phyloP scores from a whole-genome alignment of 2,888 invertebrate species.

The Lasioglossum zephyrum region DNA sequence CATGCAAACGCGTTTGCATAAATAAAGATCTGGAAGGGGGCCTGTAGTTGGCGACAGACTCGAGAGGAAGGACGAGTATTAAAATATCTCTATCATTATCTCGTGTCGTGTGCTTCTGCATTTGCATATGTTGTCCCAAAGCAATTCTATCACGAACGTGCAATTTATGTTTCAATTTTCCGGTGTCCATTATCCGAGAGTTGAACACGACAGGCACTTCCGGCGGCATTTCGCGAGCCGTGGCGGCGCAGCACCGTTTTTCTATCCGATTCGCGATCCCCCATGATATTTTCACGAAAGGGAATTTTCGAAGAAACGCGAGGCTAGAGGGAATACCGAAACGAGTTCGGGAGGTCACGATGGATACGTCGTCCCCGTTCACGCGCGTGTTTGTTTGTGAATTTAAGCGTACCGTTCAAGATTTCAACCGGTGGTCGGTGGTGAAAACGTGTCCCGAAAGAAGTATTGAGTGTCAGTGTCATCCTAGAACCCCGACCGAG shows the following conservation, averaged over 20 bases:
- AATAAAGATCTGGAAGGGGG: neutral
- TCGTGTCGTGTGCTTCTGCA: neutral
- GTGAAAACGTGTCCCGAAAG: neutral
- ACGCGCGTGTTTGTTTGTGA: conserved; percentile 37
- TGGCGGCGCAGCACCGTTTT: neutral
- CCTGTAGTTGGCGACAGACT: neutral
- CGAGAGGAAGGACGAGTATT: neutral
- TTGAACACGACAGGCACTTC: neutral
- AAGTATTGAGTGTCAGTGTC: conserved; percentile 49
- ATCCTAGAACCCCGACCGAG: conserved; percentile 44
- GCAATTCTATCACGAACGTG: neutral
- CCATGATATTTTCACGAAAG: conserved; percentile 46
- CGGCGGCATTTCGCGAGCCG: neutral
- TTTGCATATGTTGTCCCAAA: neutral
- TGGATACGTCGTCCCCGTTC: neutral
- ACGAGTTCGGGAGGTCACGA: conserved; percentile 21
- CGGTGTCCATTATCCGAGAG: neutral
- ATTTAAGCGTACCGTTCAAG: conserved; percentile 31
- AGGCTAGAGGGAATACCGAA: conserved; percentile 44
- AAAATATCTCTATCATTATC: neutral
- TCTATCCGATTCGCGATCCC: neutral
- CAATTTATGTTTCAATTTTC: neutral
- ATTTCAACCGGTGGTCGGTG: conserved; percentile 34
- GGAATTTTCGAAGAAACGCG: conserved; percentile 39
- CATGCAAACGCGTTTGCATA: neutral